Evolutionary conservation across 1,140 invertebrate species (phyloP).

Genomic region (Glomeris maerens): DNA sequence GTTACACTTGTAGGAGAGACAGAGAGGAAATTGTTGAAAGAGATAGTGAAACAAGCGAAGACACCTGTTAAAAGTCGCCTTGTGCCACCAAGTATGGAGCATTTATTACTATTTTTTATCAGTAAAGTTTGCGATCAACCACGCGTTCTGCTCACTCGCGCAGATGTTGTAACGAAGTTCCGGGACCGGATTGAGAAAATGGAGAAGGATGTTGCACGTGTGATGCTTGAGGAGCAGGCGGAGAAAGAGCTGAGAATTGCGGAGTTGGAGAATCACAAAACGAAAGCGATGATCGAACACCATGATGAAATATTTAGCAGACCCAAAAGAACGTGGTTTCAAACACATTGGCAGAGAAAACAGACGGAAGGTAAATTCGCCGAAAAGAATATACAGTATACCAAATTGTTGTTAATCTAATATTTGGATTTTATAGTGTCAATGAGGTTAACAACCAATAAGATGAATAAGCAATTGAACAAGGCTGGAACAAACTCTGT

Average conservation of each 20-base stretch:
- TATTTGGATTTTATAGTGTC: too few species aligned
- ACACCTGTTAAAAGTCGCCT: slow-evolving; percentile 73
- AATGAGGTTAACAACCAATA: too few species aligned
- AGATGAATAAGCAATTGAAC: too few species aligned
- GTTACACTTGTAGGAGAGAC: slow-evolving; percentile 69
- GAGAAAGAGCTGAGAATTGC: slow-evolving; percentile 66
- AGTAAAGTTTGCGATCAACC: background rate
- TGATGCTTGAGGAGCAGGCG: slow-evolving; percentile 67
- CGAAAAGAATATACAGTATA: too few species aligned
- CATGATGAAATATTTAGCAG: slow-evolving; percentile 25
- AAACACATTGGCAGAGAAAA: slow-evolving; percentile 62
- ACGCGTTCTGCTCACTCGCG: slow-evolving; percentile 9
- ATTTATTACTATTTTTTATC: background rate
- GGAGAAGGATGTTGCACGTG: slow-evolving; percentile 59
- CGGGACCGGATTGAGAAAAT: slow-evolving; percentile 51
- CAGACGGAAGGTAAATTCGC: slow-evolving; percentile 48
- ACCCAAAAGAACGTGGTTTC: slow-evolving; percentile 62
- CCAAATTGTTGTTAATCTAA: too few species aligned
- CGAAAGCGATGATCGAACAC: slow-evolving; percentile 54
- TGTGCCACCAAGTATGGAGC: slow-evolving; percentile 50
- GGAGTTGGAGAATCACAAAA: slow-evolving; percentile 68
- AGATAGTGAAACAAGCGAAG: slow-evolving; percentile 72
- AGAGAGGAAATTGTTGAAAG: slow-evolving; percentile 77
- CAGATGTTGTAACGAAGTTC: slow-evolving; percentile 77
- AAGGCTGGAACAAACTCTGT: too few species aligned